Evolutionary conservation across 1,140 invertebrate genomes (phyloP), one percentile per base, ranked within the genome.

Genomic region (Drosophila simulans): DNA sequence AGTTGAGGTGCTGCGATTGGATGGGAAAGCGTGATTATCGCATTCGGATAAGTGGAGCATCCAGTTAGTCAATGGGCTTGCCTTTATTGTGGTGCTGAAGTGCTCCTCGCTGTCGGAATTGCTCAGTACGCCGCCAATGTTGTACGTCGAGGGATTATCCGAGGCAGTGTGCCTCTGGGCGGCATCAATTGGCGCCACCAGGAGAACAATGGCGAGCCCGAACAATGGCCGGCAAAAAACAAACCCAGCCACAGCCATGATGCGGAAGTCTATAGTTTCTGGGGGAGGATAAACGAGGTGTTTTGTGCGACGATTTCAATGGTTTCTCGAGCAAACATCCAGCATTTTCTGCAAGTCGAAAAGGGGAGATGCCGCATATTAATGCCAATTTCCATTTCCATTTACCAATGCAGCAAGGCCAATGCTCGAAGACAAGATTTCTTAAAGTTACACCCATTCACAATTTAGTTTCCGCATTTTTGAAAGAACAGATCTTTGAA

Each of bases 101-200:
- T 96, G 95, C 13, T 92, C 92, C 89, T 96, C 95, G 64, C 96
- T 97, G 20, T 96, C 94, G 69, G 95, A 95, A 92, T 95, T 96
- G 52, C 96, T 97, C n/a, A 98, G 93, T 11, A 98, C 97, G 22
- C 97, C 97, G n/a, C 97, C 97, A 57, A 98, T 97, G 88, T 97
- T 97, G 92, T 96, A 97, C 75, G 94, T 95, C 1, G 94, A 95
- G 17, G 96, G 96, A 93, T 97, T 97, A 56, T 92, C 85, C 31
- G 81, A 79, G 48, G 85, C 85, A 68, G 80, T 89, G 43, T 90
- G 85, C 74, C 83, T 84, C 77, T 89, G 85, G 66, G 77, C 77
- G 55, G 63, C 70, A 25, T 7, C 62, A 79, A 69, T 78, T 60
- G 78, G 68, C 66, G 62, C 68, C 45, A 71, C 52, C 39, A 62